phyloP scores from a whole-genome alignment of 2,797 vertebrate species.

The Pangasius macronema region DNA sequence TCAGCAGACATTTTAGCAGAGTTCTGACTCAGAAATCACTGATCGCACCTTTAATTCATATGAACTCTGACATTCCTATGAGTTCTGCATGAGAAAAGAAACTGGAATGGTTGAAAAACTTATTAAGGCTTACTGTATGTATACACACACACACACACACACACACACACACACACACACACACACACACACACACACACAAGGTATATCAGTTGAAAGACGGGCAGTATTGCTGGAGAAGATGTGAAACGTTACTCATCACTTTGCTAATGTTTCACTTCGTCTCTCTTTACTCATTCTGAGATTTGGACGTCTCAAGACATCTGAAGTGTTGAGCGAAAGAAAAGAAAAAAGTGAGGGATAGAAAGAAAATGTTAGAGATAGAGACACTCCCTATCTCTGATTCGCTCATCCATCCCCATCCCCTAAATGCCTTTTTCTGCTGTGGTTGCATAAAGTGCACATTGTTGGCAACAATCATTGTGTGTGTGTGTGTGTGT shows the following conservation, averaged over 20 bases:
- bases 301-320: background rate
- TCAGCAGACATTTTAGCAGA: no score
- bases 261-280: conserved; percentile 25
- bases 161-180: conserved; percentile 2
- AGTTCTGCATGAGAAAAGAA: background rate
- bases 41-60: background rate
- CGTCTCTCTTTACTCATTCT: conserved; percentile 8
- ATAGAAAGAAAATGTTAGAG: background rate
- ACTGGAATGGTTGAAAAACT: background rate
- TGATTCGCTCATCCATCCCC: conserved; percentile 51
- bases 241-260: conserved; percentile 44
- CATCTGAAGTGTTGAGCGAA: background rate
- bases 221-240: conserved; percentile 28
- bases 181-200: conserved; percentile 1
- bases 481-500: conserved; percentile 9
- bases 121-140: background rate
- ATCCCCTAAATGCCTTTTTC: conserved; percentile 38
- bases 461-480: conserved; percentile 54
- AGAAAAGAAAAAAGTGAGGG: background rate
- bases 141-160: background rate
- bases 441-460: conserved; percentile 60
- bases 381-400: conserved; percentile 46
- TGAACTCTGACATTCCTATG: background rate
- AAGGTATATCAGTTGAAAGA: background rate
- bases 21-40: background rate